These are phyloP conservation scores for Acinonyx jubatus DNA, from an alignment of 2,113 vertebrate species.

Conservation along the genomic window DNA sequence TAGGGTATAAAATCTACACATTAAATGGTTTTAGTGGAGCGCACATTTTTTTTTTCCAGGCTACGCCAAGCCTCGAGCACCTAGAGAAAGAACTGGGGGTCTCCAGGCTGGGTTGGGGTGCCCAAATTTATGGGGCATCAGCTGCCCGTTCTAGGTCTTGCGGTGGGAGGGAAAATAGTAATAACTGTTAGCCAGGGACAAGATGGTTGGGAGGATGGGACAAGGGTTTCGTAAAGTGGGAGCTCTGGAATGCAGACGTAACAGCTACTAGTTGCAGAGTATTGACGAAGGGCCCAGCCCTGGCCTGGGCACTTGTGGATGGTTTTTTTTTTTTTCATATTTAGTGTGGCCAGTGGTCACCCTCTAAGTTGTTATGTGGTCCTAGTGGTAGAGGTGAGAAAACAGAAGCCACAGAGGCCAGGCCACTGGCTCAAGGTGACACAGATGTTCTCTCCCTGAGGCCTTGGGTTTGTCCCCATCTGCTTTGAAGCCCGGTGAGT, in stretches of 20 bases:
- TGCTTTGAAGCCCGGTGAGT: not conserved
- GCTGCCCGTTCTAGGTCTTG: not conserved
- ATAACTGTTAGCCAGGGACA: not conserved
- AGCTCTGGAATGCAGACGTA: accelerated
- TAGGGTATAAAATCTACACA: conserved; percentile 76
- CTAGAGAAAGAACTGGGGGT: not conserved
- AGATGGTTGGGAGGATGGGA: not conserved
- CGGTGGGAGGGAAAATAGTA: not conserved
- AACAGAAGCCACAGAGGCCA: not conserved
- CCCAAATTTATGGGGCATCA: not conserved
- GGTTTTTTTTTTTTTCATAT: accelerated
- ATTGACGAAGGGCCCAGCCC: accelerated
- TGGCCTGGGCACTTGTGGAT: accelerated
- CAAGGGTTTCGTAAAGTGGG: not conserved
- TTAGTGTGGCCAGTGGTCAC: accelerated
- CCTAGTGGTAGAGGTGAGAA: not conserved
- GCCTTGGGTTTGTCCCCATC: not conserved
- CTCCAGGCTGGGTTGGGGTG: not conserved
- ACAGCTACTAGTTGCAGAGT: accelerated
- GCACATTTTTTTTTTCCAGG: not conserved
- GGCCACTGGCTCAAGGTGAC: not conserved
- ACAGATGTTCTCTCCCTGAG: not conserved
- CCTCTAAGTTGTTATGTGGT: accelerated
- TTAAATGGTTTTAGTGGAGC: conserved; percentile 12
- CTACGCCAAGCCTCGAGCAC: not conserved